These are phyloP conservation scores for Onychomys torridus DNA, from an alignment of 2,797 vertebrate genomes.

Conservation along the genomic window DNA sequence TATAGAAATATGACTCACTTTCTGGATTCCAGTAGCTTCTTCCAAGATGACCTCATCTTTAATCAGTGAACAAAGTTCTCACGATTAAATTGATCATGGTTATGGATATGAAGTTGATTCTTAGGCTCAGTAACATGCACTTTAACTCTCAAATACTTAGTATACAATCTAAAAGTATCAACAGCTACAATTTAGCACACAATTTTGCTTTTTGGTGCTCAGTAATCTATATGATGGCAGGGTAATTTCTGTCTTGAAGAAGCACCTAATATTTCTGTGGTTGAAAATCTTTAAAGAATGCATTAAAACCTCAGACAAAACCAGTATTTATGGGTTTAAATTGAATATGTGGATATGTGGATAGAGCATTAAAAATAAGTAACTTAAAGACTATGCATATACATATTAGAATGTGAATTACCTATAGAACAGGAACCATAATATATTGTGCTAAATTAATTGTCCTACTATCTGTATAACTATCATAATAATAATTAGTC, in stretches of 20 bases:
- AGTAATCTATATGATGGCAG: not conserved
- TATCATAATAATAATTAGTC: not conserved
- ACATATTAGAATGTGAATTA: not conserved
- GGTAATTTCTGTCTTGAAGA: not conserved
- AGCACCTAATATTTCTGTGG: not conserved
- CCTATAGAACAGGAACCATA: not conserved
- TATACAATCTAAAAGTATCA: too few relatives aligned
- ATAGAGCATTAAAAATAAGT: not conserved
- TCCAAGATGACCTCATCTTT: not conserved
- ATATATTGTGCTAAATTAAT: not conserved
- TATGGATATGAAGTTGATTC: not conserved
- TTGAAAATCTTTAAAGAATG: not conserved
- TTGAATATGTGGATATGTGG: not conserved
- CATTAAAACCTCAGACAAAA: not conserved
- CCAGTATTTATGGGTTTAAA: not conserved
- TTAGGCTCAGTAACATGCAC: too few relatives aligned
- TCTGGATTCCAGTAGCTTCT: not conserved
- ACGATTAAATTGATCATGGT: too few relatives aligned
- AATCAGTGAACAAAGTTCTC: not conserved
- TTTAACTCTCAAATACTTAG: too few relatives aligned
- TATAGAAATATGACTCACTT: not conserved
- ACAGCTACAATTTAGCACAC: not conserved
- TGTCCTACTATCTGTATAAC: not conserved
- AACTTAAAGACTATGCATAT: not conserved
- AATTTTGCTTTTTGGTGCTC: not conserved